Conservation (phyloP, 2,888 invertebrate species). For the Nasonovia ribisnigri region DNA sequence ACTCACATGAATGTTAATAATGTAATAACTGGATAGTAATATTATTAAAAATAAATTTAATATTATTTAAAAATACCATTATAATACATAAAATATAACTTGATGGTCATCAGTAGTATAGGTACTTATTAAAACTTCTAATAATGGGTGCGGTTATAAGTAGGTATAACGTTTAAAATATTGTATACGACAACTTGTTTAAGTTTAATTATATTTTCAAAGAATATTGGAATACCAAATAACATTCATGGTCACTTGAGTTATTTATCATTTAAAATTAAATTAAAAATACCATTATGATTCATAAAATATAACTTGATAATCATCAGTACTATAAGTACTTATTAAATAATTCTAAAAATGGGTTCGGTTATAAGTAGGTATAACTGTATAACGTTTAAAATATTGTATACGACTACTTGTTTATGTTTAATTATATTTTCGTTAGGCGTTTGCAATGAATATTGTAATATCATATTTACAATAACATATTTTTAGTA, state of each 20-base stretch:
- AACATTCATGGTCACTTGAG: no score
- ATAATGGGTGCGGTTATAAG: neutral
- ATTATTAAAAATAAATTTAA: no score
- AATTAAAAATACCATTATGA: no score
- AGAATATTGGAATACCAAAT: neutral
- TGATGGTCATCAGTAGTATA: neutral
- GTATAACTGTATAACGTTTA: no score
- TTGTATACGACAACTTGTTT: neutral
- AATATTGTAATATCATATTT: no score
- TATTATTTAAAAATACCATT: neutral
- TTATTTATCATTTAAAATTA: no score
- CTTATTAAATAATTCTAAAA: neutral
- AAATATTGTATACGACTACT: neutral
- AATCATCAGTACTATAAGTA: no score
- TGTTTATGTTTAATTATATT: neutral
- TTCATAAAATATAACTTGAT: no score
- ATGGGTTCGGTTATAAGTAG: neutral
- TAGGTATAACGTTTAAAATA: neutral
- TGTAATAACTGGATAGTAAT: no score
- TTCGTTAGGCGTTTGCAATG: no score
- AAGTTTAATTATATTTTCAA: neutral
- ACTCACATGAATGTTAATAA: neutral
- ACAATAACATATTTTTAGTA: neutral
- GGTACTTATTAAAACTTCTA: neutral
- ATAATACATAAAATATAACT: neutral